Percentiles rank a stretch among this genome's conserved stretches.
phyloP scores from a whole-genome alignment of 1,140 invertebrate species.

The Drosophila kikkawai region DNA sequence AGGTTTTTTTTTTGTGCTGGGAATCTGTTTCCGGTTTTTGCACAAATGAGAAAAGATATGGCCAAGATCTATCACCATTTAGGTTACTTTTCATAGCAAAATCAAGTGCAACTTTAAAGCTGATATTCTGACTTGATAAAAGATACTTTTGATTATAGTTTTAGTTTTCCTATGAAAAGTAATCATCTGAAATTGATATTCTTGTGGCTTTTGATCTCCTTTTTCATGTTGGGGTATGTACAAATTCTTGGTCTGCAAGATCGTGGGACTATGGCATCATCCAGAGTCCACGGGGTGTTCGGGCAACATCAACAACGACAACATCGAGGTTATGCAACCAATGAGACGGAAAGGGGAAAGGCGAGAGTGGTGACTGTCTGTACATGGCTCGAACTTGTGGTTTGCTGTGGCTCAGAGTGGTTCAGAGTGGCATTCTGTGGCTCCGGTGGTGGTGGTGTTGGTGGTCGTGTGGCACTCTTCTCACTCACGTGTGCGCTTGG shows the following conservation, averaged over 20 bases:
- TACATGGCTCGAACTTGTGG: slow-evolving; percentile 63
- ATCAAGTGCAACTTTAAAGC: no score
- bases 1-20: slow-evolving; percentile 15
- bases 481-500: slow-evolving; percentile 85
- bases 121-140: neutral
- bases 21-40: slow-evolving; percentile 40
- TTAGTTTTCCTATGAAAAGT: neutral
- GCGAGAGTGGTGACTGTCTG: slow-evolving; percentile 65
- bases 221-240: slow-evolving; percentile 46
- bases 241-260: slow-evolving; percentile 78
- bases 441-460: slow-evolving; percentile 29
- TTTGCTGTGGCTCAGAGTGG: slow-evolving; percentile 39
- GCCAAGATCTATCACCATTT: neutral
- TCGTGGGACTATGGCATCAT: slow-evolving; percentile 19
- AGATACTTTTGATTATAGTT: neutral
- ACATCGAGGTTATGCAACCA: slow-evolving; percentile 65
- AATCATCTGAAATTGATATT: neutral
- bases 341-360: slow-evolving; percentile 45
- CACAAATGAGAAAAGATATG: slow-evolving; percentile 12
- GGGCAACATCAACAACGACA: slow-evolving; percentile 61
- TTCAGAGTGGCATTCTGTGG: slow-evolving; percentile 40
- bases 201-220: neutral
- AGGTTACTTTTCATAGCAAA: neutral
- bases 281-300: slow-evolving; percentile 32
- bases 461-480: slow-evolving; percentile 35